These are phyloP conservation scores for Phylloscopus collybita DNA, from an alignment of 2,797 vertebrate genomes.

Conservation along the genomic window DNA sequence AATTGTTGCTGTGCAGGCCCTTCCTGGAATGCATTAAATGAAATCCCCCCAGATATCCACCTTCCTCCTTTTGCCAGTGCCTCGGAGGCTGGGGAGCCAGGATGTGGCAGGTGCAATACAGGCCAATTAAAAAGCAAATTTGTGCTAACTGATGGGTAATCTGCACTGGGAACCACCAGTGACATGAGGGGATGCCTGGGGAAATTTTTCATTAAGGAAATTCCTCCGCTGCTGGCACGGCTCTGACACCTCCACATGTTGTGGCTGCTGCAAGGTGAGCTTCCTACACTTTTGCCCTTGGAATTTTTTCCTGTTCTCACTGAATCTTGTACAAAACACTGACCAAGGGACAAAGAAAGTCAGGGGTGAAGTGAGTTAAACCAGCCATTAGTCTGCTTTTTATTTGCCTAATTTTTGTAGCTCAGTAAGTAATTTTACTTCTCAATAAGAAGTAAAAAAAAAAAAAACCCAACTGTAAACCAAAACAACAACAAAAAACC, in stretches of 20 bases:
- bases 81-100: constrained; percentile 61
- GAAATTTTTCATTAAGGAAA: constrained; percentile 75
- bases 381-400: not conserved
- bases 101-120: constrained; percentile 70
- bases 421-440: too few relatives aligned
- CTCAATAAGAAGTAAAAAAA: not conserved
- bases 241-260: constrained; percentile 49
- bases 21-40: constrained; percentile 54
- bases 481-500: not conserved
- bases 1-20: constrained; percentile 63
- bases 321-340: not conserved
- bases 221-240: constrained; percentile 42
- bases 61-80: constrained; percentile 40
- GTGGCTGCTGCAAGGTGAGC: constrained; percentile 51
- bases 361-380: not conserved
- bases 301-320: not conserved
- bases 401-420: not conserved
- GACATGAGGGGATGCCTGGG: constrained; percentile 69
- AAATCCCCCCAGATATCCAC: constrained; percentile 52
- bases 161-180: constrained; percentile 70
- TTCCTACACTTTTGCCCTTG: not conserved
- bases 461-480: not conserved
- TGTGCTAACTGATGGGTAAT: constrained; percentile 77
- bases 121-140: constrained; percentile 82
- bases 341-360: not conserved